Conservation (phyloP, 2,797 vertebrate genomes). For the Schizopygopsis malacanthus region DNA sequence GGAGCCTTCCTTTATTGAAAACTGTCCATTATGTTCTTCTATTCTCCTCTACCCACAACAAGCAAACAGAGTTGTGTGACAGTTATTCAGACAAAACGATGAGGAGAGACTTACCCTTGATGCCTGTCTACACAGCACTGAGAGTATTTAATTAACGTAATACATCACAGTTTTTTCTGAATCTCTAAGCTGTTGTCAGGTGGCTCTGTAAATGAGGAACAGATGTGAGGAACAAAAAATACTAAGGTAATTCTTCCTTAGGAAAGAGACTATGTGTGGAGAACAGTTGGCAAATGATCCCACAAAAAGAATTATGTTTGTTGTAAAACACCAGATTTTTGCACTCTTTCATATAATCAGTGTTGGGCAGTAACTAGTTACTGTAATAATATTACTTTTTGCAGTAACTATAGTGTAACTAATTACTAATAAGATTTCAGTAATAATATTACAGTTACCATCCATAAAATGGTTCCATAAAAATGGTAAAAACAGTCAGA, state of each 20-base stretch:
- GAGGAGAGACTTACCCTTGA: slow-evolving; percentile 11
- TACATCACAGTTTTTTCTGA: slow-evolving; percentile 18
- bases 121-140: slow-evolving; percentile 30
- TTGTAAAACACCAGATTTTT: background rate
- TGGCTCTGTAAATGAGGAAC: slow-evolving; percentile 23
- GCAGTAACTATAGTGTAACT: no score
- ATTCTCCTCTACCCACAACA: slow-evolving; percentile 19
- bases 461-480: no score
- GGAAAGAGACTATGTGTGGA: background rate
- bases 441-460: no score
- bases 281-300: background rate
- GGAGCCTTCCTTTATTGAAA: slow-evolving; percentile 39
- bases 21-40: slow-evolving; percentile 34
- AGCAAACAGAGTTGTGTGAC: slow-evolving; percentile 31
- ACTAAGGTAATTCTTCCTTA: slow-evolving; percentile 11
- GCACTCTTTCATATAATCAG: background rate
- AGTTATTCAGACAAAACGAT: slow-evolving; percentile 38
- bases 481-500: background rate
- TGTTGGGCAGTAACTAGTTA: no score
- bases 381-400: no score
- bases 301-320: background rate
- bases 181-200: slow-evolving; percentile 12
- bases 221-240: slow-evolving; percentile 16
- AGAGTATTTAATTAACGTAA: slow-evolving; percentile 37
- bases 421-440: no score